Evolutionary conservation across 2,113 vertebrate species (phyloP).

Genomic region (Chaetura pelagica): DNA sequence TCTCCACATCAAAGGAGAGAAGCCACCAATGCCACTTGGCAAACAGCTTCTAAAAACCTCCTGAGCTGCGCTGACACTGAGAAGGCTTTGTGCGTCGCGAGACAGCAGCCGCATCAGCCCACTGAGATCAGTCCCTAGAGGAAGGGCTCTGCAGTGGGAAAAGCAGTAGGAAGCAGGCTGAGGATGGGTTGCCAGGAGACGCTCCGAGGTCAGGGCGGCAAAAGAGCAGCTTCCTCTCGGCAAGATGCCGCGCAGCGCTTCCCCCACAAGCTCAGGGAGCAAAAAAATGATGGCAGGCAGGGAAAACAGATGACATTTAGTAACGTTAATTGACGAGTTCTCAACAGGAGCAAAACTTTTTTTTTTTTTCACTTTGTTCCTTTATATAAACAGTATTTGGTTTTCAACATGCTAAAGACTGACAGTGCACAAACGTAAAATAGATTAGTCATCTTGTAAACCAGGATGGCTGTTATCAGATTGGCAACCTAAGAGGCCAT

Average conservation of each 20-base stretch:
- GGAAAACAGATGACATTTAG: slow-evolving; percentile 10
- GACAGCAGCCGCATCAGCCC: neutral
- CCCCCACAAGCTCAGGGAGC: neutral
- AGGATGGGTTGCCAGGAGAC: neutral
- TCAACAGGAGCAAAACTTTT: neutral
- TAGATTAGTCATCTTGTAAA: neutral
- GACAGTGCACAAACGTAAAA: slow-evolving; percentile 6
- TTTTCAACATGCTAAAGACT: neutral
- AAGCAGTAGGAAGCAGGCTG: neutral
- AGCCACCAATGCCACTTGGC: rapidly evolving
- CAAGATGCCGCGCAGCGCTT: neutral
- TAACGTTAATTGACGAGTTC: slow-evolving; percentile 40
- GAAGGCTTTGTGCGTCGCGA: neutral
- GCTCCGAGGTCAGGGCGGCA: neutral
- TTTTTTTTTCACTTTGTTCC: slow-evolving; percentile 24
- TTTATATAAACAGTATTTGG: slow-evolving; percentile 9
- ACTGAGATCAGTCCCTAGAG: neutral
- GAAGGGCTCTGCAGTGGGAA: slow-evolving; percentile 17
- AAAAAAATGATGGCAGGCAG: neutral
- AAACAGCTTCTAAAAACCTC: neutral
- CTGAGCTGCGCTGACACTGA: rapidly evolving
- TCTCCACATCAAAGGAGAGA: neutral
- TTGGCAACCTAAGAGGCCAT: slow-evolving; percentile 25
- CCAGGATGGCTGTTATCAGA: slow-evolving; percentile 57
- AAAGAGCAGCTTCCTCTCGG: neutral